Conservation (phyloP, 2,888 invertebrate species). For the Mimumesa dahlbomi region DNA sequence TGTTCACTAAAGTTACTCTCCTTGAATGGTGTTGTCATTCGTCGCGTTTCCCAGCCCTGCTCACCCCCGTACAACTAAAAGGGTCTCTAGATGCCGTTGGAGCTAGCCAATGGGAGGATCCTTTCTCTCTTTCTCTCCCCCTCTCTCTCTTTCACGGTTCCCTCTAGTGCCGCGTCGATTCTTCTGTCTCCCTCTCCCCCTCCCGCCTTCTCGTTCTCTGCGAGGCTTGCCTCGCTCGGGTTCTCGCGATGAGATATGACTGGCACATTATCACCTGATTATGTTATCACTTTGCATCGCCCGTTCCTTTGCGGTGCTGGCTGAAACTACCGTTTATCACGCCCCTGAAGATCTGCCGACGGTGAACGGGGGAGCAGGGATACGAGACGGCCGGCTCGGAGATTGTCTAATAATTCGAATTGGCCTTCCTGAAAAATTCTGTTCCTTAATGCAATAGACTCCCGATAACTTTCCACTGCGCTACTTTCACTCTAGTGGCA, state of each 20-base stretch:
- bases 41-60: constrained; percentile 52
- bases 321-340: constrained; percentile 73
- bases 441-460: too few relatives aligned
- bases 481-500: too few relatives aligned
- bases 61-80: constrained; percentile 33
- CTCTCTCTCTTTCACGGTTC: constrained; percentile 1
- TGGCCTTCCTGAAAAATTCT: too few relatives aligned
- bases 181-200: constrained; percentile 4
- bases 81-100: constrained; percentile 53
- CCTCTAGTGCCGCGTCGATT: background rate
- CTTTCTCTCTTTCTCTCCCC: constrained; percentile 21
- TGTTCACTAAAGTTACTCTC: constrained; percentile 65
- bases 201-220: background rate
- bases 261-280: constrained; percentile 77
- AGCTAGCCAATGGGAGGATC: constrained; percentile 59
- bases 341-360: constrained; percentile 44
- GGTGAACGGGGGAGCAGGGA: constrained; percentile 32
- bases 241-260: constrained; percentile 72
- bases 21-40: constrained; percentile 67
- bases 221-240: constrained; percentile 39
- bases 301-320: constrained; percentile 70
- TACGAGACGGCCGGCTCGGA: background rate
- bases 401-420: constrained; percentile 23
- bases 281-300: constrained; percentile 78
- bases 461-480: too few relatives aligned